Evolutionary conservation across 1,140 invertebrate genomes (phyloP).

Genomic region (Telenomus remus): DNA sequence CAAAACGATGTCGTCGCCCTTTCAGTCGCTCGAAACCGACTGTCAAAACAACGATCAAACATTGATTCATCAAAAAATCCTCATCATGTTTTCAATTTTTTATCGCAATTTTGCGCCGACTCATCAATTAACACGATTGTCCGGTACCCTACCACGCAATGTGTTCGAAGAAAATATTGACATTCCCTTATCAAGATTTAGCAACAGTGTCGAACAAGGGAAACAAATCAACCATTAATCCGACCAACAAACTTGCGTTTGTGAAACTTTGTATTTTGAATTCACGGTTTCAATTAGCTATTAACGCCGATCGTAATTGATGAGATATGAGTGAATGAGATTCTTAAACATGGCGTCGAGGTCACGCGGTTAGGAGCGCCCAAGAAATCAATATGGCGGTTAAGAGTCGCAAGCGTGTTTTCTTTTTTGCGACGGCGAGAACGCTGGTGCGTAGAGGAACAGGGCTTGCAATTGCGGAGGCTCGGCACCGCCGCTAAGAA

Average conservation of each 20-base stretch:
- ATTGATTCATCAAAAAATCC: too few relatives aligned
- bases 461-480: constrained; percentile 51
- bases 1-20: constrained; percentile 21
- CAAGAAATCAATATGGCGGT: constrained; percentile 54
- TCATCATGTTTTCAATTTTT: too few relatives aligned
- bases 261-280: too few relatives aligned
- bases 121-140: too few relatives aligned
- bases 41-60: constrained; percentile 10
- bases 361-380: constrained; percentile 51
- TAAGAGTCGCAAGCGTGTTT: constrained; percentile 25
- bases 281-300: too few relatives aligned
- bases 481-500: constrained; percentile 44
- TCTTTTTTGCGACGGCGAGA: constrained; percentile 39
- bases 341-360: constrained; percentile 50
- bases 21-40: constrained; percentile 29
- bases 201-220: too few relatives aligned
- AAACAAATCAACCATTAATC: too few relatives aligned
- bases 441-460: constrained; percentile 51
- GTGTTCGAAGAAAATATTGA: background rate
- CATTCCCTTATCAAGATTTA: too few relatives aligned
- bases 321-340: constrained; percentile 28
- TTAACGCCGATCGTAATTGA: constrained; percentile 33
- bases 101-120: too few relatives aligned
- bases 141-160: background rate
- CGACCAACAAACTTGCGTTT: too few relatives aligned